Evolutionary conservation across 2,797 vertebrate species (phyloP).

Genomic region (Leptodactylus fallax): DNA sequence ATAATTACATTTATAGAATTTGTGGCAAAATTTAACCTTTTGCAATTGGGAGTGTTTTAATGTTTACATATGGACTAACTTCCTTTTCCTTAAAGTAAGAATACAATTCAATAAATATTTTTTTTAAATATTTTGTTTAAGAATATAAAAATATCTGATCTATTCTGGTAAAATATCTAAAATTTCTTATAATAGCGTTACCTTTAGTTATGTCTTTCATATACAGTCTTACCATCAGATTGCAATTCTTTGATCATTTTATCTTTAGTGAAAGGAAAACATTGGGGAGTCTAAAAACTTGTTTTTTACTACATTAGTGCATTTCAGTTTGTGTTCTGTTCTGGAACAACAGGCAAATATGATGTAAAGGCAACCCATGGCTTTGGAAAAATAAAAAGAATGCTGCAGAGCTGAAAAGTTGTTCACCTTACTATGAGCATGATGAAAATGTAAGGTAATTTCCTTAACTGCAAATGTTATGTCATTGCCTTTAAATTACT

Average conservation of each 20-base stretch:
- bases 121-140: too few relatives aligned
- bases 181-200: background rate
- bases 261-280: conserved; percentile 29
- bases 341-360: conserved; percentile 59
- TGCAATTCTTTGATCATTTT: background rate
- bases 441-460: conserved; percentile 5
- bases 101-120: background rate
- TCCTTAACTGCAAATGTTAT: conserved; percentile 5
- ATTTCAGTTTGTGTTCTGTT: conserved; percentile 60
- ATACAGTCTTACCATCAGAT: background rate
- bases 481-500: conserved; percentile 3
- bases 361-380: conserved; percentile 53
- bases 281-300: conserved; percentile 23
- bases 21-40: background rate
- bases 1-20: too few relatives aligned
- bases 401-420: conserved; percentile 29
- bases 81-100: background rate
- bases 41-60: background rate
- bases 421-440: conserved; percentile 22
- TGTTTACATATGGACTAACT: background rate
- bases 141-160: background rate
- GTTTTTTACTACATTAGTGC: conserved; percentile 44
- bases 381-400: conserved; percentile 34
- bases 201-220: background rate
- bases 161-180: background rate